These are phyloP conservation scores for Melanotaenia pygmaea DNA, from an alignment of 2,797 vertebrate species.

Conservation along the genomic window DNA sequence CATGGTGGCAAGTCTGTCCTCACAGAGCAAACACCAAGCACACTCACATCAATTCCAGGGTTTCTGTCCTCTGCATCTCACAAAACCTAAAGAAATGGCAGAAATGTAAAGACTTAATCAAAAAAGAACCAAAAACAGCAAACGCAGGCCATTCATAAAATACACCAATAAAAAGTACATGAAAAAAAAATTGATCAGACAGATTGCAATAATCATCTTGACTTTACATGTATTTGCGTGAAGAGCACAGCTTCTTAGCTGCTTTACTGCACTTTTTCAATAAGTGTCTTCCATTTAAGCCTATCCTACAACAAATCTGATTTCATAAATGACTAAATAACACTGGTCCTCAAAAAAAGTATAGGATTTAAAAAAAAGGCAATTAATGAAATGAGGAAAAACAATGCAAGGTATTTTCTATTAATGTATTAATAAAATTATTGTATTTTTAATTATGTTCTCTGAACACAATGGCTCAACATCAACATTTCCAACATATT, in stretches of 20 bases:
- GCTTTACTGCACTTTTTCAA: not conserved
- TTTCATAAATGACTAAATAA: not conserved
- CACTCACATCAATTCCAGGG: conserved; percentile 77
- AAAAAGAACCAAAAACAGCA: not conserved
- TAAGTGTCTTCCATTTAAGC: not conserved
- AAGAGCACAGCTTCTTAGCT: not conserved
- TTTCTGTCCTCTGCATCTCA: conserved; percentile 85
- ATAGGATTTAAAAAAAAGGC: not conserved
- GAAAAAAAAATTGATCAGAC: conserved; percentile 2
- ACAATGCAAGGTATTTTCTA: not conserved
- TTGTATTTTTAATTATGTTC: not conserved
- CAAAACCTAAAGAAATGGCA: conserved; percentile 57
- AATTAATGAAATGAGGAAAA: not conserved
- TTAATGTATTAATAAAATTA: not conserved
- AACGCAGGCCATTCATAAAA: not conserved
- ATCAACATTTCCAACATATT: conserved; percentile 5
- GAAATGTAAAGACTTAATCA: conserved; percentile 17
- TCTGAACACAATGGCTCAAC: not conserved
- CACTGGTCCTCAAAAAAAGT: not conserved
- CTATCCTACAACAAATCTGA: not conserved
- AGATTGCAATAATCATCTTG: not conserved
- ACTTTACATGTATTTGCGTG: not conserved
- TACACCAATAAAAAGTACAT: not conserved
- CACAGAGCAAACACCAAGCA: conserved; percentile 76
- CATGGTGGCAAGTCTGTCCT: conserved; percentile 90